A percentile compares a stretch with the other conserved stretches of the same genome.
phyloP scores from a whole-genome alignment of 2,113 vertebrate species.

The Etheostoma cragini region DNA sequence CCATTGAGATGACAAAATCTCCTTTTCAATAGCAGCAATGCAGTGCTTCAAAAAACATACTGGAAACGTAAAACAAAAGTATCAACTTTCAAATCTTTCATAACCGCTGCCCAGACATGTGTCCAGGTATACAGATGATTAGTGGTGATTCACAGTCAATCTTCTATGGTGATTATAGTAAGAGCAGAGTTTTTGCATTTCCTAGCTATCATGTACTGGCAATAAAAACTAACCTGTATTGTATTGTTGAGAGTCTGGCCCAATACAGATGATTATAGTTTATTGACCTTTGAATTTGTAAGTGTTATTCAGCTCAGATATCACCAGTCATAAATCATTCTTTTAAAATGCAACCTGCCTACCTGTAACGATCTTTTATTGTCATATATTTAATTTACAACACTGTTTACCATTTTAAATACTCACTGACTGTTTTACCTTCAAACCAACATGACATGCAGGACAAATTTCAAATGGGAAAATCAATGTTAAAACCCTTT shows the following conservation, averaged over 20 bases:
- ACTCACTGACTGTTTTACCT: background rate
- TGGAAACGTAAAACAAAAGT: no score
- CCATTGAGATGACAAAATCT: no score
- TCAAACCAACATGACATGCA: background rate
- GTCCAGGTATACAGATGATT: background rate
- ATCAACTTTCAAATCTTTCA: no score
- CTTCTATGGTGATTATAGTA: background rate
- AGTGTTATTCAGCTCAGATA: constrained; percentile 15
- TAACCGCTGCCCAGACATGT: background rate
- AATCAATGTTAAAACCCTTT: background rate
- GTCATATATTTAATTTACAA: constrained; percentile 15
- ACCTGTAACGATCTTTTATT: background rate
- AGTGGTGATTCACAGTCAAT: background rate
- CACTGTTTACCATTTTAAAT: background rate
- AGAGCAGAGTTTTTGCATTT: background rate
- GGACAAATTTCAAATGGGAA: background rate
- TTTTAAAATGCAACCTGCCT: background rate
- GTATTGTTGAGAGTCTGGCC: background rate
- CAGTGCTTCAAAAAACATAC: no score
- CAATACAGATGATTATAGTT: background rate
- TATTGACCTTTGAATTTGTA: constrained; percentile 11
- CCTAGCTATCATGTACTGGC: background rate
- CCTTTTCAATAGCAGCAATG: no score
- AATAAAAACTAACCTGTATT: background rate
- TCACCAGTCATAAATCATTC: constrained; percentile 41